phyloP scores from a whole-genome alignment of 2,113 vertebrate genomes.

The Epinephelus moara region DNA sequence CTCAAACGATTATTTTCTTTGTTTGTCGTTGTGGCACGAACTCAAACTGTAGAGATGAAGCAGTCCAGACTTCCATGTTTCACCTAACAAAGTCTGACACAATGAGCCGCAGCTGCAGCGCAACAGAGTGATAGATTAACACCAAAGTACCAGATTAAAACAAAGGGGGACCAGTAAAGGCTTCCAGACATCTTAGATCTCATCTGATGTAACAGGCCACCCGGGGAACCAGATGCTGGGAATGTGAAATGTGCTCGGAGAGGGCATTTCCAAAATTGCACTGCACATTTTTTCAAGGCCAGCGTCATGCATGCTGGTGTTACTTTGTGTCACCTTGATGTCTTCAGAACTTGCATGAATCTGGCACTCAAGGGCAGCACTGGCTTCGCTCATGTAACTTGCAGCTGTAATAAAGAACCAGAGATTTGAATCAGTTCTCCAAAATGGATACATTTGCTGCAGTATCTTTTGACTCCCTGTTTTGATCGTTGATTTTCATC shows the following conservation, averaged over 20 bases:
- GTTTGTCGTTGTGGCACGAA: not conserved
- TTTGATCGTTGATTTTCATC: not conserved
- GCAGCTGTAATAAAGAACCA: not conserved
- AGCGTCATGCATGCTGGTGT: not conserved
- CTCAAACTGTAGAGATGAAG: conserved; percentile 36
- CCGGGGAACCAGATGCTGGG: conserved; percentile 37
- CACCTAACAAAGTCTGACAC: conserved; percentile 31
- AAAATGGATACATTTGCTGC: not conserved
- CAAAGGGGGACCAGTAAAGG: conserved; percentile 34
- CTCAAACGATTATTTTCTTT: conserved; percentile 42
- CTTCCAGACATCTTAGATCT: conserved; percentile 56
- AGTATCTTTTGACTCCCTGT: not conserved
- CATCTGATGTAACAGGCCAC: conserved; percentile 48
- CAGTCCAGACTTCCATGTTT: conserved; percentile 23
- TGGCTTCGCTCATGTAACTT: not conserved
- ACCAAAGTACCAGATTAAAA: conserved; percentile 54
- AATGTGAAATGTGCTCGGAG: conserved; percentile 11
- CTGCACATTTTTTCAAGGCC: not conserved
- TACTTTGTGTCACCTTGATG: not conserved
- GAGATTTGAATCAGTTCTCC: not conserved
- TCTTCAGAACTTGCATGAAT: not conserved
- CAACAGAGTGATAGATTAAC: conserved; percentile 45
- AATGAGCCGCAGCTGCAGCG: not conserved
- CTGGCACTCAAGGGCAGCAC: not conserved
- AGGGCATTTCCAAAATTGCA: not conserved